phyloP scores from a whole-genome alignment of 1,140 invertebrate genomes.

The Euwallacea fornicatus region DNA sequence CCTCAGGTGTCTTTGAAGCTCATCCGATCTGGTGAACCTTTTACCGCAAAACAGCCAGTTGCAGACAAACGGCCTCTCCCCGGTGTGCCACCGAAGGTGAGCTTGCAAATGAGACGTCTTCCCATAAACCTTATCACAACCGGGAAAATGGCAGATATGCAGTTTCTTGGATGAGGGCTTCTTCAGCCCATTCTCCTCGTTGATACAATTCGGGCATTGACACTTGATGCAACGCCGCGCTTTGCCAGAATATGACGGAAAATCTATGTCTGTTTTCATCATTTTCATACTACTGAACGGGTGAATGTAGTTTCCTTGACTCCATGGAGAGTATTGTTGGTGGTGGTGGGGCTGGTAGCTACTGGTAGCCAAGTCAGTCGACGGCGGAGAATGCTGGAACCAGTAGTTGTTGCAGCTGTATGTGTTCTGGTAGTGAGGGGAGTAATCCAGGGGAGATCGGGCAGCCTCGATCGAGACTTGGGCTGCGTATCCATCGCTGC shows the following conservation, averaged over 20 bases:
- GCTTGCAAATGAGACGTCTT: constrained; percentile 91
- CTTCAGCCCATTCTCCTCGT: constrained; percentile 65
- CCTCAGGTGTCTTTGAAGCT: constrained; percentile 78
- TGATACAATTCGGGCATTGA: constrained; percentile 71
- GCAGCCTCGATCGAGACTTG: constrained; percentile 47
- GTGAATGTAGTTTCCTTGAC: constrained; percentile 44
- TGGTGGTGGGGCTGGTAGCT: constrained; percentile 48
- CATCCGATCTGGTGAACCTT: constrained; percentile 85
- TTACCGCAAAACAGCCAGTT: constrained; percentile 83
- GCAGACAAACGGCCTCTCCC: constrained; percentile 75
- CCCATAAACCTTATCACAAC: constrained; percentile 89
- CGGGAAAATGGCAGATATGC: constrained; percentile 88
- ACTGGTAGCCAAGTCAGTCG: constrained; percentile 47
- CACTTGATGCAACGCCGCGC: constrained; percentile 56
- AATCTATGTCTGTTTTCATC: constrained; percentile 43
- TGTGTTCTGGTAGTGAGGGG: constrained; percentile 47
- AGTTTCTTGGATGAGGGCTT: constrained; percentile 68
- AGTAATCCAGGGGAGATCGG: constrained; percentile 49
- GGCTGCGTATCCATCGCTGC: constrained; percentile 48
- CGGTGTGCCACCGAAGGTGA: constrained; percentile 82
- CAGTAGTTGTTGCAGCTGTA: constrained; percentile 48
- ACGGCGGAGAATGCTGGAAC: constrained; percentile 51
- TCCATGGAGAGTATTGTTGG: constrained; percentile 31
- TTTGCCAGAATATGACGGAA: constrained; percentile 43
- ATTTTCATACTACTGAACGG: constrained; percentile 41